Evolutionary conservation across 2,113 vertebrate genomes (phyloP).

Genomic region (Sphaerodactylus townsendi): DNA sequence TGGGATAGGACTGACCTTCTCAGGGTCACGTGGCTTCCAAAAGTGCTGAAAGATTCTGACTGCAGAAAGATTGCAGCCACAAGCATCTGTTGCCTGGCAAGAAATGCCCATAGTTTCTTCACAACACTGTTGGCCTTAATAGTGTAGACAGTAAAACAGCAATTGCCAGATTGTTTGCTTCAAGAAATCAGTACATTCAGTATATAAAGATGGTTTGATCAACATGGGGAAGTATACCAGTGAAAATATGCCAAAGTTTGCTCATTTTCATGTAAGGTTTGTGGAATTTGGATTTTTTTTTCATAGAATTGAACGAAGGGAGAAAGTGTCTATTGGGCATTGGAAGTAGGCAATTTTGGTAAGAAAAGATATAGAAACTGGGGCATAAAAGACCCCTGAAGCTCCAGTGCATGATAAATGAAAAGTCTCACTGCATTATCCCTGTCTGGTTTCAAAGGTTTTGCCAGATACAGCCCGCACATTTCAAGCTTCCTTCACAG

Average conservation of each 20-base stretch:
- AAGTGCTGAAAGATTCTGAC: neutral
- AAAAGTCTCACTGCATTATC: neutral
- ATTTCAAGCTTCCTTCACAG: neutral
- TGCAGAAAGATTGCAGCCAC: neutral
- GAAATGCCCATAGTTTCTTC: neutral
- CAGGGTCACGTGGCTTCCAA: neutral
- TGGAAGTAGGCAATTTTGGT: neutral
- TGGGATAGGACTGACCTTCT: neutral
- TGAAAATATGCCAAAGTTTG: neutral
- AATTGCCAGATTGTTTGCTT: neutral
- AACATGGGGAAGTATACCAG: too few species aligned
- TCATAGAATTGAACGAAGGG: neutral
- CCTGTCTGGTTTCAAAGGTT: neutral
- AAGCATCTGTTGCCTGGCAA: neutral
- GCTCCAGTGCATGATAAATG: neutral
- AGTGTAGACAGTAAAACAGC: neutral
- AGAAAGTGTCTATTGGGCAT: neutral
- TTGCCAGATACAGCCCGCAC: neutral
- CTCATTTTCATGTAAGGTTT: neutral
- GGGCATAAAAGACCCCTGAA: neutral
- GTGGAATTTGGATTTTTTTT: neutral
- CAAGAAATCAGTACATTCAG: too few species aligned
- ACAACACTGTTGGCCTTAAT: neutral
- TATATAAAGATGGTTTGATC: too few species aligned
- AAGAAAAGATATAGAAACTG: neutral